Evolutionary conservation across 2,113 vertebrate species (phyloP).

Genomic region (Mirounga angustirostris): DNA sequence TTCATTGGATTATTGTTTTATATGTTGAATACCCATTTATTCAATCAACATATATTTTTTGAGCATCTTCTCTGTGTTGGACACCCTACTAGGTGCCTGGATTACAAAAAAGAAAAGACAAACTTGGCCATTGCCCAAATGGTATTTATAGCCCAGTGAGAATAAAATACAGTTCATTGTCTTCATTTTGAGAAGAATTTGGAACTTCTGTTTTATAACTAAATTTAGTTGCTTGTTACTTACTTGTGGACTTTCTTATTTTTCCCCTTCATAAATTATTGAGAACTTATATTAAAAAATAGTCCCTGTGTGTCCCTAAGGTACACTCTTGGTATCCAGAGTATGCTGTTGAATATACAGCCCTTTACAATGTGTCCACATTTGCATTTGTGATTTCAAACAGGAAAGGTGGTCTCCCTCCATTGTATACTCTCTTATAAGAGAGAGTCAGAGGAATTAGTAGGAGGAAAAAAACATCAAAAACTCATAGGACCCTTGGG

Average conservation of each 20-base stretch:
- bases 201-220: slow-evolving; percentile 33
- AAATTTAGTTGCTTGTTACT: slow-evolving; percentile 26
- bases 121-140: not conserved
- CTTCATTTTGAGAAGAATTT: slow-evolving; percentile 54
- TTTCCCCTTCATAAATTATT: not conserved
- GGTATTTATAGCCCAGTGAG: not conserved
- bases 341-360: not conserved
- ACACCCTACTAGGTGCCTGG: not conserved
- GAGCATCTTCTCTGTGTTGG: not conserved
- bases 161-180: slow-evolving; percentile 6
- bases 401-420: not conserved
- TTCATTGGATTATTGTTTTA: slow-evolving; percentile 24
- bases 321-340: not conserved
- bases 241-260: not conserved
- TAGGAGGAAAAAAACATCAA: not conserved
- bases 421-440: not conserved
- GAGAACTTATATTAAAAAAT: slow-evolving; percentile 23
- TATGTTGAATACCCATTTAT: slow-evolving; percentile 12
- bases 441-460: not conserved
- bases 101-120: not conserved
- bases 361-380: not conserved
- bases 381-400: slow-evolving; percentile 46
- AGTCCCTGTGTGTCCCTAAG: not conserved
- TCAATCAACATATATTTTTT: not conserved
- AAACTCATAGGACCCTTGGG: slow-evolving; percentile 22